Conservation (phyloP, 2,113 vertebrate genomes). For the Vireo altiloquus region DNA sequence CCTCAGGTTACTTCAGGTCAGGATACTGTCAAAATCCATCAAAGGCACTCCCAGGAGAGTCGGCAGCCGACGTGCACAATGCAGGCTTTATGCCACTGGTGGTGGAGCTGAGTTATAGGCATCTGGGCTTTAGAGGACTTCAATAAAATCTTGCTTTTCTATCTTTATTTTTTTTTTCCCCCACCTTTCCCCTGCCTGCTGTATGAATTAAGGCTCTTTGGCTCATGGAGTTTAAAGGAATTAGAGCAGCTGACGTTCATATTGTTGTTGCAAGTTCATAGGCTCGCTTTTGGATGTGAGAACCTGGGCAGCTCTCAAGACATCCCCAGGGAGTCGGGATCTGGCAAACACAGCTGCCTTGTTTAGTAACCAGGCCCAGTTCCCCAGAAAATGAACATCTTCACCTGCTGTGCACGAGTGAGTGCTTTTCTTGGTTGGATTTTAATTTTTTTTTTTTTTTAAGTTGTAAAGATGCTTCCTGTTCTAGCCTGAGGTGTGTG, state of each 20-base stretch:
- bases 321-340: neutral
- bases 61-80: slow-evolving; percentile 54
- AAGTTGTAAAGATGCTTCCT: neutral
- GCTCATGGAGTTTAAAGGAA: slow-evolving; percentile 19
- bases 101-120: slow-evolving; percentile 29
- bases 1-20: slow-evolving; percentile 73
- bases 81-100: slow-evolving; percentile 59
- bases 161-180: neutral
- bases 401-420: neutral
- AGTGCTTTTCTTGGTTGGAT: neutral
- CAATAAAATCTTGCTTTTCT: slow-evolving; percentile 29
- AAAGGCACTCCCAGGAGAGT: slow-evolving; percentile 61
- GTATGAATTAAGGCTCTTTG: slow-evolving; percentile 42
- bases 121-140: slow-evolving; percentile 33
- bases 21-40: slow-evolving; percentile 65
- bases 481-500: neutral
- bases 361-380: neutral
- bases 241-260: slow-evolving; percentile 5
- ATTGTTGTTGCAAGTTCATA: neutral
- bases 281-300: neutral
- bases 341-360: neutral
- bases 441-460: neutral
- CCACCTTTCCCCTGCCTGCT: neutral
- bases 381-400: neutral
- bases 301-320: neutral